Conservation (phyloP, 1,140 invertebrate genomes). For the Drosophila paulistorum region DNA sequence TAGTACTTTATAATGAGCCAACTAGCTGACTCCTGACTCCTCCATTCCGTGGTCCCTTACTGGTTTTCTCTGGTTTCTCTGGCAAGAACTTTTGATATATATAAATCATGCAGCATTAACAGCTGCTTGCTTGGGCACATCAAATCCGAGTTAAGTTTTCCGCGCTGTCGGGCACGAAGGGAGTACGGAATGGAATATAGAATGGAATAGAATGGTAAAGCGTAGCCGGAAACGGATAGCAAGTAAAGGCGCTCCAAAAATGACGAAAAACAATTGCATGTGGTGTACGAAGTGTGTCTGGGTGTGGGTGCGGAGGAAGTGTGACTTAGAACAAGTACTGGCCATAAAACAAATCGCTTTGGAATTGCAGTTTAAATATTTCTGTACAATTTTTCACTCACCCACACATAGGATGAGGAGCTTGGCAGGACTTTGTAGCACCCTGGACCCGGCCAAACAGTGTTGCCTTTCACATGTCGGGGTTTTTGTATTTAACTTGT, state of each 20-base stretch:
- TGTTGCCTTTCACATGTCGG: constrained; percentile 29
- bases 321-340: constrained; percentile 20
- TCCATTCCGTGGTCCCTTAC: constrained; percentile 12
- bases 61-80: constrained; percentile 8
- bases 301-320: background rate
- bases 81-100: constrained; percentile 46
- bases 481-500: constrained; percentile 60
- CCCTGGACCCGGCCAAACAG: background rate
- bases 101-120: constrained; percentile 75
- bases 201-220: constrained; percentile 1
- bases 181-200: constrained; percentile 11
- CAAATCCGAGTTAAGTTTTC: constrained; percentile 75
- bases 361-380: constrained; percentile 75
- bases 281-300: background rate
- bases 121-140: constrained; percentile 75
- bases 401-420: constrained; percentile 1
- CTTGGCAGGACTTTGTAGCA: background rate
- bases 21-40: constrained; percentile 14
- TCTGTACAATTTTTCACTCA: constrained; percentile 50
- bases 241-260: constrained; percentile 41
- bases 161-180: constrained; percentile 47
- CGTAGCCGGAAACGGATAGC: constrained; percentile 45
- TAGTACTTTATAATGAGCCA: constrained; percentile 66
- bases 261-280: constrained; percentile 54
- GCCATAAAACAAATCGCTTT: constrained; percentile 71